Conservation (phyloP, 2,113 vertebrate species). For the Dendropsophus ebraccatus region DNA sequence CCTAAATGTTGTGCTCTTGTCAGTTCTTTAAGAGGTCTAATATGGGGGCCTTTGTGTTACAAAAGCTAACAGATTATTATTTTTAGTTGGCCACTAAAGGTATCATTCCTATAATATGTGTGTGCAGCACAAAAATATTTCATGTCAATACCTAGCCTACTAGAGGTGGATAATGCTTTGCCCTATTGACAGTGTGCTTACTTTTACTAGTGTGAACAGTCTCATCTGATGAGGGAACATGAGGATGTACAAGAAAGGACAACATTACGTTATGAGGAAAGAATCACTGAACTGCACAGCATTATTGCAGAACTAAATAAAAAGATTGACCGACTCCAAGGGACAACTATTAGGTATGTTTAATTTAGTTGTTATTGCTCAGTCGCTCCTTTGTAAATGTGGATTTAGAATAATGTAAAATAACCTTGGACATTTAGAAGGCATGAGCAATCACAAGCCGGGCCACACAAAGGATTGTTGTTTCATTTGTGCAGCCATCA, state of each 20-base stretch:
- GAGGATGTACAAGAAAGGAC: constrained; percentile 85
- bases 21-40: no score
- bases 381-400: not conserved
- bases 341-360: constrained; percentile 80
- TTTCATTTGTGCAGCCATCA: no score
- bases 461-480: no score
- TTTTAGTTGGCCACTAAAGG: no score
- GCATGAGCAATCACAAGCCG: no score
- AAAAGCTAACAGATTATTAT: no score
- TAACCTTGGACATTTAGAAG: not conserved
- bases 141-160: not conserved
- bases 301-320: constrained; percentile 88
- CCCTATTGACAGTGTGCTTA: not conserved
- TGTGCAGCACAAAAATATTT: no score
- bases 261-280: constrained; percentile 81
- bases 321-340: constrained; percentile 84
- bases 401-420: not conserved
- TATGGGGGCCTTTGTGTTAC: no score
- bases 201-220: constrained; percentile 79
- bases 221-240: constrained; percentile 84
- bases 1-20: no score
- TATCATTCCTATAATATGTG: no score
- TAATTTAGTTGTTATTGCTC: not conserved
- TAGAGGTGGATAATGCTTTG: not conserved
- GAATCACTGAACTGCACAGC: constrained; percentile 86